Conservation (phyloP, 1,140 invertebrate genomes). For the Neodiprion virginianus region DNA sequence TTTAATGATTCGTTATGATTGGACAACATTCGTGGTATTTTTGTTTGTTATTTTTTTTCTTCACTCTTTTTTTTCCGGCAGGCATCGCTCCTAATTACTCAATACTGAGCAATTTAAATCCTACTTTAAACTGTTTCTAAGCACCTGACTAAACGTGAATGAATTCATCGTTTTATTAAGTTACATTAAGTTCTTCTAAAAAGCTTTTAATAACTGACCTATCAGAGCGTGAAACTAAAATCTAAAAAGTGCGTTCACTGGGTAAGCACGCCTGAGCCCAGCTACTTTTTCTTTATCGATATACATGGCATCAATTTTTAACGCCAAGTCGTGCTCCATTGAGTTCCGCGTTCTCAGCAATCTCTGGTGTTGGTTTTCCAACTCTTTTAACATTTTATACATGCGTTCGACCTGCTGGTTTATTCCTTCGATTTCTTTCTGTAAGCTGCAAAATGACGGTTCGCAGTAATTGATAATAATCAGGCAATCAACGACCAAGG, state of each 20-base stretch:
- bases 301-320: constrained; percentile 90
- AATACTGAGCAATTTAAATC: too few relatives aligned
- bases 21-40: too few relatives aligned
- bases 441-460: constrained; percentile 65
- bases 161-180: neutral
- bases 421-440: constrained; percentile 86
- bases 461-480: neutral
- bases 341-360: constrained; percentile 81
- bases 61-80: too few relatives aligned
- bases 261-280: constrained; percentile 89
- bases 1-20: neutral
- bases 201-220: constrained; percentile 14
- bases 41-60: too few relatives aligned
- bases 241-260: constrained; percentile 81
- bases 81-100: too few relatives aligned
- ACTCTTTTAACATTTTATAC: constrained; percentile 79
- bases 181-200: neutral
- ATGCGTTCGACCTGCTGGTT: constrained; percentile 84
- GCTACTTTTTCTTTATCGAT: constrained; percentile 95
- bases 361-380: constrained; percentile 87
- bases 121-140: neutral
- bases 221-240: constrained; percentile 60
- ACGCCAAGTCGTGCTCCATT: constrained; percentile 85
- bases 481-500: neutral
- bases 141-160: neutral